Evolutionary conservation across 2,113 vertebrate genomes (phyloP), one percentile per base, ranked within the genome.

Genomic region (Uropsilus gracilis): DNA sequence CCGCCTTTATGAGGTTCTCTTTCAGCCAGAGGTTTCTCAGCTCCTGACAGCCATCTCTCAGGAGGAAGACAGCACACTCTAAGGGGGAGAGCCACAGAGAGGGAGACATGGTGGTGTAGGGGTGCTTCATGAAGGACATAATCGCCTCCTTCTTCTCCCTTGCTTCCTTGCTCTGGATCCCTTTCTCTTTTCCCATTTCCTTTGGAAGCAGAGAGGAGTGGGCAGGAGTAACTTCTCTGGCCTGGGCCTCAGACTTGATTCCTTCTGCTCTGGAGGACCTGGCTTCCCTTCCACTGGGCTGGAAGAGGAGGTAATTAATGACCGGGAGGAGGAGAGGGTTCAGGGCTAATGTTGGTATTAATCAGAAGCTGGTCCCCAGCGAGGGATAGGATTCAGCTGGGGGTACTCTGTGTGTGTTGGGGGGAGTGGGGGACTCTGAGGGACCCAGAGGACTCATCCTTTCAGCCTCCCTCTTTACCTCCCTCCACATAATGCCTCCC

Each of bases 301-400:
- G 28, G 34, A 82, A 92, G 86, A 90, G 91, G 91, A 95, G 86
- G 93, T 97, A 95, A 97, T 97, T 97, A 96, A 96, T 76, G 94
- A 86, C 55, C 48, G 22, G 90, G 89, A 59, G 91, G 95, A 88
- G 94, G n/a, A 55, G 46, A 86, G 73, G 76, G 13, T 32, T 95
- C 94, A 96, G 78, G 94, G 83, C 96, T 97, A 94, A 95, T 96
- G 96, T 84, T 86, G 82, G 95, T 96, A 97, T 97, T 97, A 97
- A 97, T 97, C 95, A 96, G 96, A 37, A 87, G 93, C 55, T 9
- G 71, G 95, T 97, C 96, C 96, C 97, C 89, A 91, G 96, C 0
- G 93, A 96, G 93, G 75, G 89, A 84, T 64, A 86, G 80, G 80
- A 73, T 94, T 96, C 92, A 72, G 73, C 75, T 37, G 89, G 90